Base-by-base conservation (phyloP, 92 coral and sea anemone species). In the Porites rus region DNA sequence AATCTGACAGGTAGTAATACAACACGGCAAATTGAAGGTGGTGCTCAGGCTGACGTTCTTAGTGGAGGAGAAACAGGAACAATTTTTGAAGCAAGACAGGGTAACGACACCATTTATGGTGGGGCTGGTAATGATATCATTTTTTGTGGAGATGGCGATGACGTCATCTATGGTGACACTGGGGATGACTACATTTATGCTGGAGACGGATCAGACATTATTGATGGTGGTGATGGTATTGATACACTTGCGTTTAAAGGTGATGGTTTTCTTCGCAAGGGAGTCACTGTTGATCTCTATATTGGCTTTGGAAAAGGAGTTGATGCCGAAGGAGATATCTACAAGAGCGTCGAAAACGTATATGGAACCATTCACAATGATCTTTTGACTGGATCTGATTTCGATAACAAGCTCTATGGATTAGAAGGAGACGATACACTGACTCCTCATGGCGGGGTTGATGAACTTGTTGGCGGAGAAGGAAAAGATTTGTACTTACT, bases 241-340 rank as follows among this genome's bases (percentile, higher is more conserved):
- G 93, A 90, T 71, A 86, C 93, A 10, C 7, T 90, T 18, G 17
- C 72, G 50, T 90, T 90, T 56, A 86, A 79, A 76, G 93, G 91
- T 16, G 93, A 86, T 4, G 93, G 93, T 1, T 81, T 22, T 75
- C 69, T n/a, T 43, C 79, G 66, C 3, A 24, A 58, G 24, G 91
- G 91, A 22, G 87, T 80, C 58, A 51, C 20, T 17, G 79, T 78
- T 28, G 78, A 90, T 72, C 84, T 90, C 52, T 17, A 60, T 0
- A 63, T 76, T 80, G 93, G 93, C 20, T 81, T 90, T 80, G 93
- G 93, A 62, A 80, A 86, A 56, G 91, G 84, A 6, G 91, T 65
- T 12, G 93, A 90, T 76, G 93, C 93, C 22, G 91, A 87, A 50
- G 93, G 90, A 4, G 93, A 90, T 61, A 90, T 0, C 12, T 90